Conservation (phyloP, 2,113 vertebrate genomes). For the Todiramphus chloris region DNA sequence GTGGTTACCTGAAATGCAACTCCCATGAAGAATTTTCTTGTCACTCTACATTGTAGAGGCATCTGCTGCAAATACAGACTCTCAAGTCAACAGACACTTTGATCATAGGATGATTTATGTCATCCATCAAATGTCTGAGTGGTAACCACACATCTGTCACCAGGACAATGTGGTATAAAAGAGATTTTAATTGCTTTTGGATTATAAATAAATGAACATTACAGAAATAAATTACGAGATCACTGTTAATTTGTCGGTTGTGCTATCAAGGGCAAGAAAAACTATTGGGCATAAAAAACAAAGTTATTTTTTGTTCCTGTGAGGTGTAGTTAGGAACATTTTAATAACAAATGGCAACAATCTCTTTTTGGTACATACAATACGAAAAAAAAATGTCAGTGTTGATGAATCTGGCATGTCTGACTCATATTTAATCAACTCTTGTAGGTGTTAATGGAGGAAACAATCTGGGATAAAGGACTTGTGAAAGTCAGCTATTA, state of each 20-base stretch:
- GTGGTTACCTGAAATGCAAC: constrained; percentile 63
- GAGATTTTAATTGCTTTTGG: constrained; percentile 77
- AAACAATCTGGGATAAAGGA: constrained; percentile 64
- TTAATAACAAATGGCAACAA: constrained; percentile 72
- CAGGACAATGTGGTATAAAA: constrained; percentile 75
- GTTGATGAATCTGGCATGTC: constrained; percentile 63
- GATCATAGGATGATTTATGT: constrained; percentile 84
- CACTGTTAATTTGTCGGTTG: constrained; percentile 67
- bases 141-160: constrained; percentile 79
- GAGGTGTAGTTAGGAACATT: constrained; percentile 29
- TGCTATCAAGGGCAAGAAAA: constrained; percentile 74
- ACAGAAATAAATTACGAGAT: constrained; percentile 71
- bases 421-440: constrained; percentile 69
- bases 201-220: constrained; percentile 77
- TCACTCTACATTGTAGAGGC: constrained; percentile 75
- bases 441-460: constrained; percentile 64
- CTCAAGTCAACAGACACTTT: constrained; percentile 76
- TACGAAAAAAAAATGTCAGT: constrained; percentile 49
- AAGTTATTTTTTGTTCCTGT: constrained; percentile 60
- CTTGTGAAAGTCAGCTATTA: constrained; percentile 73
- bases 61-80: constrained; percentile 77
- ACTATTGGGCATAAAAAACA: constrained; percentile 11
- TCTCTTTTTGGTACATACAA: constrained; percentile 25
- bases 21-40: constrained; percentile 78
- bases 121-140: constrained; percentile 75